phyloP scores from a whole-genome alignment of 2,113 vertebrate species.

The Lonchura striata region DNA sequence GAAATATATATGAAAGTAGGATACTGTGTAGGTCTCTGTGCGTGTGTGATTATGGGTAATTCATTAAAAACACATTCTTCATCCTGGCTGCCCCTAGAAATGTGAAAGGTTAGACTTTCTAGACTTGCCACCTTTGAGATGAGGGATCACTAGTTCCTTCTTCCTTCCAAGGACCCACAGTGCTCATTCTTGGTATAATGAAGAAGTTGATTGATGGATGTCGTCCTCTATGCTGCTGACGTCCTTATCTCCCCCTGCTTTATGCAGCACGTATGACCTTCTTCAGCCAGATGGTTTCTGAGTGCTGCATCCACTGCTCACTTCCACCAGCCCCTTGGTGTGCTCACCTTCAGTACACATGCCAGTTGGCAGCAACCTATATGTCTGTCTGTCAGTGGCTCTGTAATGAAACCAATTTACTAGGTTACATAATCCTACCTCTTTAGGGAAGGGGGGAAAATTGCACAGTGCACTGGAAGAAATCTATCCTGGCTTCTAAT shows the following conservation, averaged over 20 bases:
- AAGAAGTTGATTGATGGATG: constrained; percentile 76
- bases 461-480: constrained; percentile 19
- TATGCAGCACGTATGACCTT: constrained; percentile 65
- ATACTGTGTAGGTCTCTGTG: background rate
- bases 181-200: constrained; percentile 70
- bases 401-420: constrained; percentile 83
- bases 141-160: constrained; percentile 34
- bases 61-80: constrained; percentile 54
- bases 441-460: constrained; percentile 45
- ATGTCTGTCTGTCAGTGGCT: constrained; percentile 83
- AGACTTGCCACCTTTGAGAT: constrained; percentile 63
- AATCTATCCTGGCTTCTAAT: constrained; percentile 22
- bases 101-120: constrained; percentile 66
- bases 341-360: constrained; percentile 60
- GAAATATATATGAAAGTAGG: background rate
- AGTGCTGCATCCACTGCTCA: constrained; percentile 43
- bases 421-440: constrained; percentile 79
- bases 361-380: constrained; percentile 71
- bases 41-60: constrained; percentile 8
- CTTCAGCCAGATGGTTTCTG: constrained; percentile 62
- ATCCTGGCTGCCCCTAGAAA: constrained; percentile 33
- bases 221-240: constrained; percentile 53
- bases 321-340: background rate
- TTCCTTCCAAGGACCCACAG: constrained; percentile 23
- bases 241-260: constrained; percentile 68